Evolutionary conservation across 2,113 vertebrate species (phyloP).

Genomic region (Pimephales promelas): DNA sequence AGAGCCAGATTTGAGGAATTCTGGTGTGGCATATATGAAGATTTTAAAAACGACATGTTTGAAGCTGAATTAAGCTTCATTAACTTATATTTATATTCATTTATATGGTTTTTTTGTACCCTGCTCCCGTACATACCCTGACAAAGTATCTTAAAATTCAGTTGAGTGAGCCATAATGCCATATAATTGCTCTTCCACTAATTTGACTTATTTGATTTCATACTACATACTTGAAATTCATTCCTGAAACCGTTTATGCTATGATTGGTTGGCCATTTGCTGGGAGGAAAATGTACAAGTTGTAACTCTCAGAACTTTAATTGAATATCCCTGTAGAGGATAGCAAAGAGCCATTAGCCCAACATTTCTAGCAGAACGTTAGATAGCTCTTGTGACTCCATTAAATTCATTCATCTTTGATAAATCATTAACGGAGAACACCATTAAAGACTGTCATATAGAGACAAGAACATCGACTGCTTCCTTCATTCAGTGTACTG

Average conservation of each 20-base stretch:
- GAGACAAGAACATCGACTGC: neutral
- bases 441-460: neutral
- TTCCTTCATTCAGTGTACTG: neutral
- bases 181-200: neutral
- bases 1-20: no score
- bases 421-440: constrained; percentile 33
- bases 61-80: neutral
- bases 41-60: neutral
- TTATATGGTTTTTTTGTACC: neutral
- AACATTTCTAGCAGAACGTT: neutral
- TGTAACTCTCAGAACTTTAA: neutral
- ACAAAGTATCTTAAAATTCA: neutral
- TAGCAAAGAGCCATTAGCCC: neutral
- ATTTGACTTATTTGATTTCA: neutral
- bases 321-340: neutral
- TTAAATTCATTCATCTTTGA: constrained; percentile 12
- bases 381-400: neutral
- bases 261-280: neutral
- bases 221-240: neutral
- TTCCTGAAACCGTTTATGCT: neutral
- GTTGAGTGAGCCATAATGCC: neutral
- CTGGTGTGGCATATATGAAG: no score
- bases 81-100: neutral
- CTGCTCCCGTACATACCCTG: neutral
- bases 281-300: neutral